Base-by-base conservation (phyloP, 2,888 invertebrate genomes). In the Oscheius sp. region DNA sequence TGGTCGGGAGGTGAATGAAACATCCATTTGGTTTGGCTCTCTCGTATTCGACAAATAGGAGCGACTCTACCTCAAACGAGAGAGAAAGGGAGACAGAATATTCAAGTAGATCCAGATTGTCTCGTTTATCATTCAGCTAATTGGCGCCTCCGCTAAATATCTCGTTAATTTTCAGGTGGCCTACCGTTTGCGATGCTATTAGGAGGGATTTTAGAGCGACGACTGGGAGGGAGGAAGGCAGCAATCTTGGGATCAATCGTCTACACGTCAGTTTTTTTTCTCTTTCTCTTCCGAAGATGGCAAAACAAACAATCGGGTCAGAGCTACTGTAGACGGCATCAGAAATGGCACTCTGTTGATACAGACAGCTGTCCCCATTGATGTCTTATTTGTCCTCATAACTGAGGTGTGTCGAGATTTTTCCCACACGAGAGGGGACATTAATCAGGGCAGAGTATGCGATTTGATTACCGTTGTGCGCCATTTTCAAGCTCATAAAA, bases 171-270 rank as follows among this genome's bases (percentile, higher is more conserved):
- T 74, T 53, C 63, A 83, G 84, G 78, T 64, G 84, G 84, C 10
- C 46, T 85, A 12, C 85, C 85, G 6, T 82, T 81, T 69, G 79
- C 84, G 15, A 85, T 85, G 85, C 65, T 85, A 5, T 58, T 78
- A 1, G 85, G 85, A 25, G 85, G 84, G 10, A 57, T 80, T 20
- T 55, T 83, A 42, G 84, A 85, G 64, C 64, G 76, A 39, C 69
- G 69, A 25, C 61, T 83, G 23, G 84, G 84, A 3, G 82, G 82
- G 3, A 69, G 84, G 67, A 69, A 70, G 25, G 83, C 82, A 3
- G 81, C 80, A 15, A 50, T 78, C 6, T 53, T 84, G 10, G 84
- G 83, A 17, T 71, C 77, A 1, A 20, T 70, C 10, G 69, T 82
- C 50, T 84, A 84, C 67, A 81, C 82, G 82, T 83, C 52, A 70